Evolutionary conservation across 2,113 vertebrate species (phyloP).

Genomic region (Brienomyrus brachyistius): DNA sequence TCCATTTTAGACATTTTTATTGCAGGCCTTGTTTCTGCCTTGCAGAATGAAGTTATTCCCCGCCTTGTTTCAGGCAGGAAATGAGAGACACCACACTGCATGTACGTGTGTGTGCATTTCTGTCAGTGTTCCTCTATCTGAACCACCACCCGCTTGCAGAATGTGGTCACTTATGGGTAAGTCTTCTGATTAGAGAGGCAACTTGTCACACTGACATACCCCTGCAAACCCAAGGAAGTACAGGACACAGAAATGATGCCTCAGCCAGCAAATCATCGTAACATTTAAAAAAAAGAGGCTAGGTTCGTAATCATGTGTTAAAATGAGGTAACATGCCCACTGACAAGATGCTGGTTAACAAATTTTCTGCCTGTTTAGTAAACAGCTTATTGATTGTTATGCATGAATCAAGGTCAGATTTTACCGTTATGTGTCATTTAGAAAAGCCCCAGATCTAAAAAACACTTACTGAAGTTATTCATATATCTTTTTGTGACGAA

Average conservation of each 20-base stretch:
- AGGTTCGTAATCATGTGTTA: background rate
- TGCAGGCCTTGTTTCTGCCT: background rate
- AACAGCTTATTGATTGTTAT: background rate
- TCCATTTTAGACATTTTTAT: background rate
- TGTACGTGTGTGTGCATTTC: slow-evolving; percentile 1
- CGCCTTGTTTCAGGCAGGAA: slow-evolving; percentile 61
- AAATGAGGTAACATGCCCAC: background rate
- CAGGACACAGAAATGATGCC: background rate
- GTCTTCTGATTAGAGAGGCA: slow-evolving; percentile 54
- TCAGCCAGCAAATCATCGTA: background rate
- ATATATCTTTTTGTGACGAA: background rate
- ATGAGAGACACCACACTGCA: slow-evolving; percentile 48
- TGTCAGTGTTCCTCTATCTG: slow-evolving; percentile 68
- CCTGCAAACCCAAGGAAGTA: background rate
- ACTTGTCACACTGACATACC: background rate
- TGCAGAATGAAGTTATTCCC: slow-evolving; percentile 22
- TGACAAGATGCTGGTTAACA: background rate
- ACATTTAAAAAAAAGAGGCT: background rate
- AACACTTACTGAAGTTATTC: background rate
- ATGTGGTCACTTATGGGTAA: slow-evolving; percentile 54
- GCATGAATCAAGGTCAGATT: background rate
- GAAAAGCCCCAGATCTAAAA: background rate
- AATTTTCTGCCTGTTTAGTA: background rate
- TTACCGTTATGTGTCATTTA: background rate
- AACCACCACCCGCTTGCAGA: slow-evolving; percentile 51